Evolutionary conservation across 2,888 invertebrate species (phyloP), one percentile per base, ranked within the genome.

Genomic region (Diaperis boleti): DNA sequence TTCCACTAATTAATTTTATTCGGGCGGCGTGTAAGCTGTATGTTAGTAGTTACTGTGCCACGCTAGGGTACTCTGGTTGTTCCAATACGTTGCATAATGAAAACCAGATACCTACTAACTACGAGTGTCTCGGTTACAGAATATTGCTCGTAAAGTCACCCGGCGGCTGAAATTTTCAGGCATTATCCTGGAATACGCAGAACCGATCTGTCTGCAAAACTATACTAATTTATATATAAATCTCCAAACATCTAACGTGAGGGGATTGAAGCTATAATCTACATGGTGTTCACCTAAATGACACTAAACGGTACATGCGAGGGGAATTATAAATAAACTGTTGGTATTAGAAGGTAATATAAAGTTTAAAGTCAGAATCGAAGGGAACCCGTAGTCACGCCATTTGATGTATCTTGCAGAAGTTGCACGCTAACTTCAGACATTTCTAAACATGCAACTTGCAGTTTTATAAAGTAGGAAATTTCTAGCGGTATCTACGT

Each of bases 1-100:
- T 79, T 77, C 72, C 68, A 69, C 74, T 76, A 79, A 78, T 78
- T 79, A 79, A 79, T 79, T 79, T 78, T 74, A 75, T 76, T 76
- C 77, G 69, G 66, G 65, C 67, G 64, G 71, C 75, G 76, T 76
- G 72, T 71, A 70, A 69, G 71, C 72, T 72, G 68, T 73, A 73
- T 71, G 70, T 71, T 70, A 67, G 64, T 67, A 63, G 66, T 68
- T 62, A 63, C 56, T 29, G 65, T n/a, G 45, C 56, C 18, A 52
- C 37, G n/a, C n/a, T n/a, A n/a, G n/a, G 14, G 52, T 42, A 52
- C n/a, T 49, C 52, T 45, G 44, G 59, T 45, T 59, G 66, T 47
- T 47, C 45, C 1, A 14, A 56, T 20, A 42, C 26, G 31, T 15
- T 44, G 55, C 55, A 56, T 56, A 56, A 56, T 56, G 39, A 57